phyloP scores from a whole-genome alignment of 2,797 vertebrate genomes.

The Dicrostonyx torquatus region DNA sequence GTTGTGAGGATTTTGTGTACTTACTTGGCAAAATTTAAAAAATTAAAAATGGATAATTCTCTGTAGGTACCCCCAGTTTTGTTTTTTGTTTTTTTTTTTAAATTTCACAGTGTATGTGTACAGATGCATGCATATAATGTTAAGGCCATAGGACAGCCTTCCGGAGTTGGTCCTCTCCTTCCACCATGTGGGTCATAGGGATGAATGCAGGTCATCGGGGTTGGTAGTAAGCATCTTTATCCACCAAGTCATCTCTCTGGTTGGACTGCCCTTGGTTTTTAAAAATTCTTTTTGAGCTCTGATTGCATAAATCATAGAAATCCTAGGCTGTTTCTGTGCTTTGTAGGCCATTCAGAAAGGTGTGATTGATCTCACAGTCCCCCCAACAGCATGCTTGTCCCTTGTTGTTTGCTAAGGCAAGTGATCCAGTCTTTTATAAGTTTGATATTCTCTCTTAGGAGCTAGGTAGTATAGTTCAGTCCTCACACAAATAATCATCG shows the following conservation, averaged over 20 bases:
- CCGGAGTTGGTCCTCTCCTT: not conserved
- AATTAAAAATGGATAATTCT: conserved; percentile 32
- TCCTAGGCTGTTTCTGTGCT: not conserved
- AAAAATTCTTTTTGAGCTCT: conserved; percentile 1
- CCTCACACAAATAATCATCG: not conserved
- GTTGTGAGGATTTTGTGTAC: conserved; percentile 13
- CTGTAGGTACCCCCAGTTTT: not conserved
- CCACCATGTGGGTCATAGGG: not conserved
- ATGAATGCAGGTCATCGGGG: not conserved
- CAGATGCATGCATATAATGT: no score
- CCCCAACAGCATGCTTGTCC: not conserved
- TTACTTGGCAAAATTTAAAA: conserved; percentile 51
- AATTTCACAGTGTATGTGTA: not conserved
- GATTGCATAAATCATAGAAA: not conserved
- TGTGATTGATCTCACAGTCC: not conserved
- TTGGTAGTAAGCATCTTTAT: not conserved
- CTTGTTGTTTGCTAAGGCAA: conserved; percentile 7
- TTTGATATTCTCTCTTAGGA: conserved; percentile 17
- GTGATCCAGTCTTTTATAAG: not conserved
- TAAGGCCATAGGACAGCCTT: not conserved
- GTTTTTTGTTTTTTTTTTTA: not conserved
- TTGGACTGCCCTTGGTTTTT: not conserved
- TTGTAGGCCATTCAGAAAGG: not conserved
- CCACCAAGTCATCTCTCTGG: not conserved
- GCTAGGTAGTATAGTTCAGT: not conserved